Evolutionary conservation across 2,888 invertebrate species (phyloP).

Genomic region (Latrodectus hesperus): DNA sequence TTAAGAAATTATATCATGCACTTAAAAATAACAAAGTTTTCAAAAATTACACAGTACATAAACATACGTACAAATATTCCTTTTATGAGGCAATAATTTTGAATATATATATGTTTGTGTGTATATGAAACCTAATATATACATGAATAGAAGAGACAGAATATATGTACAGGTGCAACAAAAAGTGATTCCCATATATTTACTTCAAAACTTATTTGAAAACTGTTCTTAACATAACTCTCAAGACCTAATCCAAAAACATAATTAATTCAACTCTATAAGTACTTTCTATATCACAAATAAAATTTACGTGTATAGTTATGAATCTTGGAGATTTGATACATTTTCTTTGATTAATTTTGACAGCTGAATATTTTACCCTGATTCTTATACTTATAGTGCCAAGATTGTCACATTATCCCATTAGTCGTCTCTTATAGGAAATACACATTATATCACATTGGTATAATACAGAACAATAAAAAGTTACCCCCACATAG

Average conservation of each 20-base stretch:
- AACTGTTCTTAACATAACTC: no score
- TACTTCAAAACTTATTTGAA: no score
- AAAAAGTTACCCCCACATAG: conserved; percentile 57
- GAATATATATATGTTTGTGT: no score
- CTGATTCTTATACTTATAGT: conserved; percentile 50
- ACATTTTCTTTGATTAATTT: neutral
- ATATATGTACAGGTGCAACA: no score
- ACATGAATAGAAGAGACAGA: no score
- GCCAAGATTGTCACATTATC: conserved; percentile 56
- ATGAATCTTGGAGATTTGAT: neutral
- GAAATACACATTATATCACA: conserved; percentile 63
- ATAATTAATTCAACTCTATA: neutral
- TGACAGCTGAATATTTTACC: conserved; percentile 26
- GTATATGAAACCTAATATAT: no score
- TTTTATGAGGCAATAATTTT: no score
- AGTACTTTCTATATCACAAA: neutral
- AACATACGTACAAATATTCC: no score
- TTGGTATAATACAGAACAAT: conserved; percentile 60
- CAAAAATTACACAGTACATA: no score
- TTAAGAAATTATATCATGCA: no score
- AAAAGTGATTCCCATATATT: no score
- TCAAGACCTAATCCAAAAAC: neutral
- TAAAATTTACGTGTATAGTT: neutral
- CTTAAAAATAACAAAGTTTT: no score
- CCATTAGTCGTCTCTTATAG: conserved; percentile 51